phyloP scores from a whole-genome alignment of 2,888 invertebrate genomes.

The Caenorhabditis uteleia region DNA sequence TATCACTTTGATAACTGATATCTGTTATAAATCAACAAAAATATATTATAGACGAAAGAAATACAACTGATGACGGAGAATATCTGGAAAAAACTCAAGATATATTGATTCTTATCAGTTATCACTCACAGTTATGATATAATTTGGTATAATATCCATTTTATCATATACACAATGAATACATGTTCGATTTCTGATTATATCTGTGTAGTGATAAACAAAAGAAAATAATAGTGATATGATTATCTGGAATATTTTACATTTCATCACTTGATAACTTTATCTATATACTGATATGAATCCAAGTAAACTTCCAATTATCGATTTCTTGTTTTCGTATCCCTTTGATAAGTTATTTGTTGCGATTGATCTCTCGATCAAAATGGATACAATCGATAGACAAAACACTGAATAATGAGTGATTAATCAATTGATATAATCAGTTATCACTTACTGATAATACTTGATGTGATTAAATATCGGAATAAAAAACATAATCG shows the following conservation, averaged over 20 bases:
- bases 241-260: slow-evolving; percentile 2
- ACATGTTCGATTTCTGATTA: slow-evolving; percentile 6
- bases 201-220: slow-evolving; percentile 11
- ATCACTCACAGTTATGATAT: slow-evolving; percentile 9
- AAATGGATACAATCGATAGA: slow-evolving; percentile 10
- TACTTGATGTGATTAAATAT: slow-evolving; percentile 1
- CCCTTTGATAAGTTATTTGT: slow-evolving; percentile 16
- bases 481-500: slow-evolving; percentile 17
- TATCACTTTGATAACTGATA: too few species aligned
- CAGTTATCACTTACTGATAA: slow-evolving; percentile 7
- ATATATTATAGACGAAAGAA: slow-evolving; percentile 8
- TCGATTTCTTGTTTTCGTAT: slow-evolving; percentile 18
- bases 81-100: slow-evolving; percentile 3
- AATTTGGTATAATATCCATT: slow-evolving; percentile 3
- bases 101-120: not conserved
- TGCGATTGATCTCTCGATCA: slow-evolving; percentile 20
- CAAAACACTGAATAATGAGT: slow-evolving; percentile 13
- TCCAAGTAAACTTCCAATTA: too few species aligned
- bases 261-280: too few species aligned
- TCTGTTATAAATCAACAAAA: slow-evolving; percentile 11
- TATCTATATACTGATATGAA: too few species aligned
- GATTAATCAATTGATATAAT: not conserved
- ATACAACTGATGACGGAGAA: slow-evolving; percentile 1
- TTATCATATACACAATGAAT: slow-evolving; percentile 20
- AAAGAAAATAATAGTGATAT: slow-evolving; percentile 6